phyloP scores from a whole-genome alignment of 2,888 invertebrate species.

The Himalopsyche japonica region DNA sequence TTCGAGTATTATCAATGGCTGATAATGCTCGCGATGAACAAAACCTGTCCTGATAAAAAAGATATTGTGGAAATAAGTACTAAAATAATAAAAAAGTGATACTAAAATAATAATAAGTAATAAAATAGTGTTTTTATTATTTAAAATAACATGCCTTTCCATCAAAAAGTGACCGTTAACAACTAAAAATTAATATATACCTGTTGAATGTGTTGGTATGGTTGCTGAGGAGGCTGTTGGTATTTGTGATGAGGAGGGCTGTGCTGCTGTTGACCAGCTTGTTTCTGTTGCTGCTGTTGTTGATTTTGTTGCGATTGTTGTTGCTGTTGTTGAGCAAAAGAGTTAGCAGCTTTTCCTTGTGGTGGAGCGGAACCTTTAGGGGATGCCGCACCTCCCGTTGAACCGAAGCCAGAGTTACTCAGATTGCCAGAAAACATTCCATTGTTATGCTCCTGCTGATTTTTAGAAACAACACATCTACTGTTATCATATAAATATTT shows the following conservation, averaged over 20 bases:
- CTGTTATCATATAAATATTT: background rate
- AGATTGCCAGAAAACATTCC: slow-evolving; percentile 27
- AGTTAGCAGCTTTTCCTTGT: background rate
- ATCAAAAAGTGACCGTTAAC: no score
- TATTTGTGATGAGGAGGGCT: slow-evolving; percentile 40
- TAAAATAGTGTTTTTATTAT: no score
- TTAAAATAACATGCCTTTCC: no score
- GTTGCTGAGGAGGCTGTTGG: slow-evolving; percentile 18
- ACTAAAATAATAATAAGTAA: no score
- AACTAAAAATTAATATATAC: no score
- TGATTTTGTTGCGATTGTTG: slow-evolving; percentile 44
- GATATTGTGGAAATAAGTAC: no score
- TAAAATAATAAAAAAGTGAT: no score
- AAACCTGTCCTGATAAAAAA: no score
- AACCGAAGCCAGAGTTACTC: background rate
- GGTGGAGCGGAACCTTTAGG: slow-evolving; percentile 49
- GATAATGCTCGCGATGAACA: no score
- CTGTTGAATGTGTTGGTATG: slow-evolving; percentile 31
- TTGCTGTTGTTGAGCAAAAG: slow-evolving; percentile 43
- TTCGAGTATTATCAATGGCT: no score
- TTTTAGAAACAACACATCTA: background rate
- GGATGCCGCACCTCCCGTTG: slow-evolving; percentile 53
- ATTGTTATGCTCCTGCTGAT: slow-evolving; percentile 31
- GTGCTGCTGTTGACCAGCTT: slow-evolving; percentile 31
- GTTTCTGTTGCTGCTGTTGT: slow-evolving; percentile 28